Base-by-base conservation (phyloP, 1,140 invertebrate species). In the Helicoverpa zea region DNA sequence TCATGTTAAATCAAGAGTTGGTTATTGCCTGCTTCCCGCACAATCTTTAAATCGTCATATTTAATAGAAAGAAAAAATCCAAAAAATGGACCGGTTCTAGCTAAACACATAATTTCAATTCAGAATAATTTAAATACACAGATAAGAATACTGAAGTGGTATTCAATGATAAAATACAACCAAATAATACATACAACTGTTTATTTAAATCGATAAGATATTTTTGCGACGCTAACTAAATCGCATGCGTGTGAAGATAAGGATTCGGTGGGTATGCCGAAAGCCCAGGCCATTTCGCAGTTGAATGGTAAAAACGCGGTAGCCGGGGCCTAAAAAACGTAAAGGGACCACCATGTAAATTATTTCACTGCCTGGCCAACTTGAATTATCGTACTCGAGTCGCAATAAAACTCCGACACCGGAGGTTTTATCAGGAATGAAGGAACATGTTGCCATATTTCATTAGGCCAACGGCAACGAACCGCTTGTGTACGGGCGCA, bases 371-470 rank as follows among this genome's bases (percentile, higher is more conserved):
- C 43, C 82, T 83, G 82, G 81, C 82, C 82, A 80, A 82, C 87
- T 90, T 91, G 89, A 92, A 88, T 93, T 89, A 92, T 93, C 89
- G 84, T 80, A 82, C 87, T 82, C 85, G 86, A 81, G 81, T 86
- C 83, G 87, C 89, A 90, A 92, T 93, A 94, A 92, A 94, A 91
- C 88, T 89, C 87, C 86, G 82, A 86, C 87, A 87, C 83, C 86
- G 86, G 84, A 88, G 87, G 86, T 90, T 94, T 93, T 94, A 93
- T 92, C 90, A 89, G 87, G 75, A 86, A 86, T 87, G 85, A 89
- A 89, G 87, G 83, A 89, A 89, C 90, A 90, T 87, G 87, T 86
- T 90, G 90, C 90, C 90, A 91, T 92, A 92, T 91, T 91, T 94
- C 90, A 93, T 91, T 92, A 92, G 87, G 84, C 80, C 83, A 89